phyloP scores from a whole-genome alignment of 2,797 vertebrate species.

The Cirrhinus molitorella region DNA sequence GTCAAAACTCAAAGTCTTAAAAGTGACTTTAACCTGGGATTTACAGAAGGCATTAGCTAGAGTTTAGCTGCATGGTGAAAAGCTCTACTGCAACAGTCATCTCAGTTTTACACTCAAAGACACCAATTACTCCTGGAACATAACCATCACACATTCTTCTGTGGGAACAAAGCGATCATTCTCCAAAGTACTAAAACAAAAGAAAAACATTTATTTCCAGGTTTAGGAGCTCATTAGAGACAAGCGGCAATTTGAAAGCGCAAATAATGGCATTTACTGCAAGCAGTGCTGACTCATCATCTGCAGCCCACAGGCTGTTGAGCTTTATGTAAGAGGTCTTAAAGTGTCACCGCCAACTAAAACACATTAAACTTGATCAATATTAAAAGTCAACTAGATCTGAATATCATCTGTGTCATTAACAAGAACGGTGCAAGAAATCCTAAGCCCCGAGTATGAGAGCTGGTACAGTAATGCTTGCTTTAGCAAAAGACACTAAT shows the following conservation, averaged over 20 bases:
- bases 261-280: conserved; percentile 40
- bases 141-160: neutral
- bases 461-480: neutral
- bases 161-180: conserved; percentile 18
- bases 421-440: neutral
- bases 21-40: neutral
- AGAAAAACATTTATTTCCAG: conserved; percentile 17
- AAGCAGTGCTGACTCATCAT: conserved; percentile 44
- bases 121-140: conserved; percentile 12
- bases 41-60: neutral
- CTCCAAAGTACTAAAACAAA: conserved; percentile 22
- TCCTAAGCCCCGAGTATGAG: neutral
- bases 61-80: conserved; percentile 40
- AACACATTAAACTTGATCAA: conserved; percentile 32
- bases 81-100: conserved; percentile 55
- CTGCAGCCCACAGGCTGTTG: conserved; percentile 24
- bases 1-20: neutral
- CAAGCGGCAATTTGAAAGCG: conserved; percentile 32
- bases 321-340: conserved; percentile 20
- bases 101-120: conserved; percentile 52
- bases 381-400: conserved; percentile 21
- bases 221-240: conserved; percentile 22
- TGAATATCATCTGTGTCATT: neutral
- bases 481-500: too few relatives aligned
- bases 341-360: conserved; percentile 12